These are phyloP conservation scores for Carcina quercana DNA, from an alignment of 2,888 invertebrate species.

Conservation along the genomic window DNA sequence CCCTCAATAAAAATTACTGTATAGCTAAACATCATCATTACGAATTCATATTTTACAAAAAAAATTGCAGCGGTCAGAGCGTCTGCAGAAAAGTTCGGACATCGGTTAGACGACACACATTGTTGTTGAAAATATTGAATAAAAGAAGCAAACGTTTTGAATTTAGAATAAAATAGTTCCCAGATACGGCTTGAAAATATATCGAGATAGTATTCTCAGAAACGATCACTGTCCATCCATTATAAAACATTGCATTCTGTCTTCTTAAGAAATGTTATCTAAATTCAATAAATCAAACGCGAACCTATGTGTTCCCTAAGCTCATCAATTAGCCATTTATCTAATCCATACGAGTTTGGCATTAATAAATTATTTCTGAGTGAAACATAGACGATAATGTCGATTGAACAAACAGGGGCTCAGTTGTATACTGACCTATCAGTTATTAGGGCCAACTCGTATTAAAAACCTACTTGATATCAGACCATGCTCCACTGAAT, in stretches of 20 bases:
- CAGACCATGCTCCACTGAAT: neutral
- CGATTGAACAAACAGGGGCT: slow-evolving; percentile 51
- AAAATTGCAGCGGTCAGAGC: too few relatives aligned
- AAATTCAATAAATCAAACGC: slow-evolving; percentile 4
- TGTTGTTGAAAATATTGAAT: too few relatives aligned
- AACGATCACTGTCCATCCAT: too few relatives aligned
- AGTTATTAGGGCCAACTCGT: slow-evolving; percentile 42
- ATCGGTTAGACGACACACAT: too few relatives aligned
- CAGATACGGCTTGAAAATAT: too few relatives aligned
- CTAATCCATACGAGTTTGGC: slow-evolving; percentile 33
- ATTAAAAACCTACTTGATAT: slow-evolving; percentile 4
- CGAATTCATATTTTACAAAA: too few relatives aligned
- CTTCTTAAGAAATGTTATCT: slow-evolving; percentile 1
- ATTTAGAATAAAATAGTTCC: neutral
- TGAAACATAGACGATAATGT: slow-evolving; percentile 67
- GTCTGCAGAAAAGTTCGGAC: too few relatives aligned
- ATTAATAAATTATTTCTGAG: slow-evolving; percentile 61
- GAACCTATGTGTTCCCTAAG: slow-evolving; percentile 2
- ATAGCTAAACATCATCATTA: too few relatives aligned
- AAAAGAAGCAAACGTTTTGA: too few relatives aligned
- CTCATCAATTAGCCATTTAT: slow-evolving; percentile 35
- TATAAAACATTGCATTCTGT: neutral
- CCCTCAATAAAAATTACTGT: too few relatives aligned
- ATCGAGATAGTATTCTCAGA: too few relatives aligned
- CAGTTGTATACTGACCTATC: slow-evolving; percentile 54